phyloP scores from a whole-genome alignment of 2,888 invertebrate genomes.

The Liodrosophila aerea region DNA sequence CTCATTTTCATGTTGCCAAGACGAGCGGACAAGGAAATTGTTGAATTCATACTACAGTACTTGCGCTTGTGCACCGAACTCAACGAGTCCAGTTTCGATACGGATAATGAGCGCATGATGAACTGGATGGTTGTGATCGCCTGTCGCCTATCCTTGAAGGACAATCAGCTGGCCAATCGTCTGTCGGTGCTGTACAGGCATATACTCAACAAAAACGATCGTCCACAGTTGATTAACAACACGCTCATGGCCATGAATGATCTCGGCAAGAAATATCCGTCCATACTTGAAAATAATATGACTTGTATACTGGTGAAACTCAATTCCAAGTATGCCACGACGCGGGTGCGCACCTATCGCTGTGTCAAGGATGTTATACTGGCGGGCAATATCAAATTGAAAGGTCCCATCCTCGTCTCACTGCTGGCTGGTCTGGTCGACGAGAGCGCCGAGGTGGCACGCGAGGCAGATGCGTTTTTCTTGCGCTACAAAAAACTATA shows the following conservation, averaged over 20 bases:
- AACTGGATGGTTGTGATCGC: slow-evolving; percentile 81
- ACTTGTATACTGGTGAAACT: slow-evolving; percentile 76
- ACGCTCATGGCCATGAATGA: slow-evolving; percentile 79
- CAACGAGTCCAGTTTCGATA: slow-evolving; percentile 70
- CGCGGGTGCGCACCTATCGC: slow-evolving; percentile 80
- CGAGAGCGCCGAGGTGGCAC: slow-evolving; percentile 71
- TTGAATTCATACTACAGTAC: slow-evolving; percentile 76
- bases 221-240: slow-evolving; percentile 80
- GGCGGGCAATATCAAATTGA: slow-evolving; percentile 80
- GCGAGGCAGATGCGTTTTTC: slow-evolving; percentile 79
- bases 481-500: slow-evolving; percentile 65
- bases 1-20: slow-evolving; percentile 72
- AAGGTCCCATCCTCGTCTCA: slow-evolving; percentile 76
- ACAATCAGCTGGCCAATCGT: slow-evolving; percentile 61
- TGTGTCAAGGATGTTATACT: slow-evolving; percentile 79
- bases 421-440: slow-evolving; percentile 78
- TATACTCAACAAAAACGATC: slow-evolving; percentile 71
- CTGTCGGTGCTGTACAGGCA: slow-evolving; percentile 41
- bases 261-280: slow-evolving; percentile 80
- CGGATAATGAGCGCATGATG: slow-evolving; percentile 79
- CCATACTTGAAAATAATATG: slow-evolving; percentile 78
- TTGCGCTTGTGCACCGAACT: slow-evolving; percentile 72
- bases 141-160: slow-evolving; percentile 77
- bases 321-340: slow-evolving; percentile 76
- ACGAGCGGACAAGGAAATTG: slow-evolving; percentile 60